A percentile compares a stretch with the other conserved stretches of the same genome.
Evolutionary conservation across 2,797 vertebrate genomes (phyloP).

Genomic region (Carduelis carduelis): DNA sequence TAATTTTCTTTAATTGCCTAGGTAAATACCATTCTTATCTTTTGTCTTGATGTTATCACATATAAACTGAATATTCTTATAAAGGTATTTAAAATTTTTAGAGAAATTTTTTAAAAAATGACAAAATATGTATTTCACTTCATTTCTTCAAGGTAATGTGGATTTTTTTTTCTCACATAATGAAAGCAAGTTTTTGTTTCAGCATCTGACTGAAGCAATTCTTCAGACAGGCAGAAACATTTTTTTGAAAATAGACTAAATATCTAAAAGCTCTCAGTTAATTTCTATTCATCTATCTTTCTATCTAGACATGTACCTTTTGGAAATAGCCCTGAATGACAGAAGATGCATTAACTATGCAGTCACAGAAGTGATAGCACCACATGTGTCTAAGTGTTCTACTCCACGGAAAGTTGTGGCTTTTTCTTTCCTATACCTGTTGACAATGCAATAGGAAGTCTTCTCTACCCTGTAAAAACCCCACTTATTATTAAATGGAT

Average conservation of each 20-base stretch:
- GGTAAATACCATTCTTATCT: neutral
- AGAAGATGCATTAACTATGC: neutral
- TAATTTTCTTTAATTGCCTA: neutral
- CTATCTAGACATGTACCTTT: neutral
- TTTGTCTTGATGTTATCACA: neutral
- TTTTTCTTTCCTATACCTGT: neutral
- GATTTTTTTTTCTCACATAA: neutral
- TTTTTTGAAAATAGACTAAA: neutral
- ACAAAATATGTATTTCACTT: neutral
- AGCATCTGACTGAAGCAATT: neutral
- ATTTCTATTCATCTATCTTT: neutral
- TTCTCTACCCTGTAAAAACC: neutral
- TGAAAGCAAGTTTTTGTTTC: neutral
- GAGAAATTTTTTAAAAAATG: neutral
- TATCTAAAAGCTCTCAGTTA: conserved; percentile 21
- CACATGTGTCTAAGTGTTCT: neutral
- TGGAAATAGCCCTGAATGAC: neutral
- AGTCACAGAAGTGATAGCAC: neutral
- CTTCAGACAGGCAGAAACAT: neutral
- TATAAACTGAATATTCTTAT: neutral
- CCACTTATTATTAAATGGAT: neutral
- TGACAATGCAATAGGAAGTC: neutral
- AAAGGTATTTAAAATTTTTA: neutral
- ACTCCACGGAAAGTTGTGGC: neutral
- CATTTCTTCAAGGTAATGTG: neutral